These are phyloP conservation scores for Graptemys geographica DNA, from an alignment of 2,797 vertebrate genomes.

Conservation along the genomic window DNA sequence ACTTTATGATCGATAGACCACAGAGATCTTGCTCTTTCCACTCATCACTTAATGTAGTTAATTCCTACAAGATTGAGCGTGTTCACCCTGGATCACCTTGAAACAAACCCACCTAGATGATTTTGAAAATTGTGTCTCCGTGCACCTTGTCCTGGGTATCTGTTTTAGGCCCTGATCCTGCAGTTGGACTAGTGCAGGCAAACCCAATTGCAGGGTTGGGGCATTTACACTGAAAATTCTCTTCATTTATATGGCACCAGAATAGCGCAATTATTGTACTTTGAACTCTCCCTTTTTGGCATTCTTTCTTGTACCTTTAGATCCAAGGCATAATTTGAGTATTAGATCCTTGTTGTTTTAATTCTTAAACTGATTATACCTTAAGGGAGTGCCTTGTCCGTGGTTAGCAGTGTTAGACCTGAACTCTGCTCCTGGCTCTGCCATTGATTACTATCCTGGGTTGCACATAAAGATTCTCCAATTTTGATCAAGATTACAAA, in stretches of 20 bases:
- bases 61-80: not conserved
- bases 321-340: not conserved
- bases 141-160: not conserved
- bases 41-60: not conserved
- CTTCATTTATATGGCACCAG: not conserved
- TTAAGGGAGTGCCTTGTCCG: not conserved
- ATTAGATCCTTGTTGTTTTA: not conserved
- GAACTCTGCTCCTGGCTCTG: not conserved
- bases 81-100: not conserved
- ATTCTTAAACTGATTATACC: not conserved
- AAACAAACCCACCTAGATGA: not conserved
- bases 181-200: not conserved
- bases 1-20: not conserved
- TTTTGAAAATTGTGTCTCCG: not conserved
- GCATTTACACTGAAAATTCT: not conserved
- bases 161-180: not conserved
- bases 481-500: not conserved
- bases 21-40: not conserved
- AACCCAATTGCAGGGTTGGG: not conserved
- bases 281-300: not conserved
- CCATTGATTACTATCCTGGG: too few relatives aligned
- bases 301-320: not conserved
- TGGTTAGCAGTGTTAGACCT: not conserved
- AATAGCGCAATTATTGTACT: not conserved
- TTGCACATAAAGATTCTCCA: too few relatives aligned